phyloP scores from a whole-genome alignment of 2,888 invertebrate genomes.

The Petrophora chlorosata region DNA sequence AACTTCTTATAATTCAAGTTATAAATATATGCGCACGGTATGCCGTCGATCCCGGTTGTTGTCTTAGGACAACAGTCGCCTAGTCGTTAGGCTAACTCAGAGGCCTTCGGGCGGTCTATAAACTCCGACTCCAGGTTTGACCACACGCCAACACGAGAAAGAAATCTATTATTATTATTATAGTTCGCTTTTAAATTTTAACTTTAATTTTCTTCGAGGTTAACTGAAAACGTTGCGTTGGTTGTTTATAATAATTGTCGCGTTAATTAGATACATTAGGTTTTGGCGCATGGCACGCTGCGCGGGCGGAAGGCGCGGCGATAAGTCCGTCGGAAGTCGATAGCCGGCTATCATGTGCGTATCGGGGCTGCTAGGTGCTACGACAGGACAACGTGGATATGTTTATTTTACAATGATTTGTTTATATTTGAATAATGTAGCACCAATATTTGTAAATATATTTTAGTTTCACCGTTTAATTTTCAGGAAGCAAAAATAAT shows the following conservation, averaged over 20 bases:
- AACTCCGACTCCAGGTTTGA: too few relatives aligned
- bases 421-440: slow-evolving; percentile 2
- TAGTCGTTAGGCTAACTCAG: too few relatives aligned
- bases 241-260: neutral
- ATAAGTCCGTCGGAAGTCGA: slow-evolving; percentile 70
- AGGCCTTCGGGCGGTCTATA: too few relatives aligned
- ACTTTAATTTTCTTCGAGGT: neutral
- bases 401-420: slow-evolving; percentile 3
- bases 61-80: too few relatives aligned
- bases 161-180: too few relatives aligned
- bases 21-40: too few relatives aligned
- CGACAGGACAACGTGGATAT: too few relatives aligned
- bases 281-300: slow-evolving; percentile 36
- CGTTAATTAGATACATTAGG: slow-evolving; percentile 21
- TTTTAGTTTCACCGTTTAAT: too few relatives aligned
- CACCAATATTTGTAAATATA: neutral
- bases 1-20: too few relatives aligned
- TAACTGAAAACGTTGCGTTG: neutral
- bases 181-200: too few relatives aligned
- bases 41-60: too few relatives aligned
- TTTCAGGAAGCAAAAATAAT: neutral
- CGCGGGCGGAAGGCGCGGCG: slow-evolving; percentile 58
- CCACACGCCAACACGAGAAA: too few relatives aligned
- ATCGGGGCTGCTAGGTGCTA: slow-evolving; percentile 43
- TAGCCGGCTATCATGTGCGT: slow-evolving; percentile 55